These are phyloP conservation scores for Pheosia gnoma DNA, from an alignment of 2,888 invertebrate genomes.

Conservation along the genomic window DNA sequence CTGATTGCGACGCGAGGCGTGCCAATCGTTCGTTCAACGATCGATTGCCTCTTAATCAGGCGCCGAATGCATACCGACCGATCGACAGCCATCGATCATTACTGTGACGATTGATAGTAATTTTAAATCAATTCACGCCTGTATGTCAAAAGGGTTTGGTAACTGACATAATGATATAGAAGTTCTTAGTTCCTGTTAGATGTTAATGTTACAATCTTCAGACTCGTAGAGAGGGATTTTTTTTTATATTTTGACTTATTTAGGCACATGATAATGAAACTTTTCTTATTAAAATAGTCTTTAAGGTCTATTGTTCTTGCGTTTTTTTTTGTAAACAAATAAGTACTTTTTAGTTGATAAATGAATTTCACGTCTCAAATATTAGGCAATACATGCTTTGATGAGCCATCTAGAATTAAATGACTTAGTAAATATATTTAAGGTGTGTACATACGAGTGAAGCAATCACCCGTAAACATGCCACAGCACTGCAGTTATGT, in stretches of 20 bases:
- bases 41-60: conserved; percentile 33
- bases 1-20: conserved; percentile 30
- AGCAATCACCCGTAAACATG: conserved; percentile 36
- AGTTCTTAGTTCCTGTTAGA: not conserved
- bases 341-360: not conserved
- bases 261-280: no score
- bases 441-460: conserved; percentile 19
- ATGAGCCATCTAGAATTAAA: conserved; percentile 30
- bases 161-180: conserved; percentile 21
- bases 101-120: conserved; percentile 25
- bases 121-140: conserved; percentile 32
- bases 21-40: conserved; percentile 28
- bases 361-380: not conserved
- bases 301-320: no score
- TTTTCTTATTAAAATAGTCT: no score
- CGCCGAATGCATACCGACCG: conserved; percentile 28
- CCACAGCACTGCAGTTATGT: conserved; percentile 30
- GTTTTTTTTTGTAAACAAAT: no score
- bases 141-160: conserved; percentile 6
- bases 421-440: conserved; percentile 22
- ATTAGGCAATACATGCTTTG: not conserved
- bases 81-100: conserved; percentile 37
- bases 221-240: no score
- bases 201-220: no score
- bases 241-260: no score